These are phyloP conservation scores for Agrilus biguttatus DNA, from an alignment of 2,888 invertebrate genomes.

Conservation along the genomic window DNA sequence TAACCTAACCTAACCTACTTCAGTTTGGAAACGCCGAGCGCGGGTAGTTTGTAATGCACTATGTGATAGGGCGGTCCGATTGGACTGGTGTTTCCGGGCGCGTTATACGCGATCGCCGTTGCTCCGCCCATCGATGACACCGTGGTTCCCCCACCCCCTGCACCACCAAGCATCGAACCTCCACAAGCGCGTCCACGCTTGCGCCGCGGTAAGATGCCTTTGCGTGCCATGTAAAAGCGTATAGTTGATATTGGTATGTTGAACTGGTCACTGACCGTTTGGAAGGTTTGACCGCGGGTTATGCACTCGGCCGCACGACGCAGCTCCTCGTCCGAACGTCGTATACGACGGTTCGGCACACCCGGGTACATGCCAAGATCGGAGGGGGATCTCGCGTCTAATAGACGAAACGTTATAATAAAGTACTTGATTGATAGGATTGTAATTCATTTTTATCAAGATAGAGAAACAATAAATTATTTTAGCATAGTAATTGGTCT, in stretches of 20 bases:
- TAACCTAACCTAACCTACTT: slow-evolving; percentile 19
- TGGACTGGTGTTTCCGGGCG: slow-evolving; percentile 42
- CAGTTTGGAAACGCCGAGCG: slow-evolving; percentile 38
- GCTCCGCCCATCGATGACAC: slow-evolving; percentile 16
- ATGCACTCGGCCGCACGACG: slow-evolving; percentile 76
- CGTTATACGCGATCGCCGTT: slow-evolving; percentile 25
- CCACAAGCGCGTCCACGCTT: slow-evolving; percentile 51
- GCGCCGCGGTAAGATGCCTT: slow-evolving; percentile 65
- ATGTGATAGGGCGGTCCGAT: slow-evolving; percentile 61
- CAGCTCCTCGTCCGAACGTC: slow-evolving; percentile 62
- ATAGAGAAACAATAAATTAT: too few relatives aligned
- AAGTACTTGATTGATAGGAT: too few relatives aligned
- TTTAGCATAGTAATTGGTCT: too few relatives aligned
- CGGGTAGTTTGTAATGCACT: slow-evolving; percentile 61
- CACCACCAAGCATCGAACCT: slow-evolving; percentile 32
- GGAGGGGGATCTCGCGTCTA: too few relatives aligned
- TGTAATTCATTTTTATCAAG: too few relatives aligned
- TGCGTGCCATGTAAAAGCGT: slow-evolving; percentile 77
- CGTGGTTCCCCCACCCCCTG: slow-evolving; percentile 16
- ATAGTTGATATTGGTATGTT: slow-evolving; percentile 80
- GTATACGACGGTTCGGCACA: slow-evolving; percentile 37
- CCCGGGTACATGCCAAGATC: slow-evolving; percentile 1
- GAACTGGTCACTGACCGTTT: slow-evolving; percentile 74
- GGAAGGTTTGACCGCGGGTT: slow-evolving; percentile 75
- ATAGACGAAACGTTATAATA: neutral